These are phyloP conservation scores for Coregonus sp. DNA, from an alignment of 2,797 vertebrate species.

Conservation along the genomic window DNA sequence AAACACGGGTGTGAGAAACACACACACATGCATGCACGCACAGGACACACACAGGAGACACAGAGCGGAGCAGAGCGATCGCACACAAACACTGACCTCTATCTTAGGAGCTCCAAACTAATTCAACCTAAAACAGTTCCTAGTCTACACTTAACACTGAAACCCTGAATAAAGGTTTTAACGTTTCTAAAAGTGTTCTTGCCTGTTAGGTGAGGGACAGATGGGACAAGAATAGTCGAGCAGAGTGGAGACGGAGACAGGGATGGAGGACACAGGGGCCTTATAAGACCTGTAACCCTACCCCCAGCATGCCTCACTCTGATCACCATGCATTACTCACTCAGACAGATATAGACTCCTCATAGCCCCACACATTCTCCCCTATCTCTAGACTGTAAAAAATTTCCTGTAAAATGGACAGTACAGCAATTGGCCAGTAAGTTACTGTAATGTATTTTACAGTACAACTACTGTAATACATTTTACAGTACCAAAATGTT, in stretches of 20 bases:
- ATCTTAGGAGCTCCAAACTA: neutral
- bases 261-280: constrained; percentile 78
- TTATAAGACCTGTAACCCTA: constrained; percentile 98
- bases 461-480: too few species aligned
- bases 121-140: neutral
- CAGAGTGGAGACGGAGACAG: constrained; percentile 76
- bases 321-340: constrained; percentile 82
- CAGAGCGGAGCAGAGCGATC: too few species aligned
- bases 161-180: constrained; percentile 8
- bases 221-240: constrained; percentile 94
- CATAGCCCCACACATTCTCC: constrained; percentile 81
- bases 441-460: too few species aligned
- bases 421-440: too few species aligned
- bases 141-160: constrained; percentile 3
- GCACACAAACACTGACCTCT: too few species aligned
- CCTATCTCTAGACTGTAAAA: constrained; percentile 13
- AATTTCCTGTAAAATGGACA: too few species aligned
- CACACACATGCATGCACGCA: constrained; percentile 27
- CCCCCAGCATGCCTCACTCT: constrained; percentile 84
- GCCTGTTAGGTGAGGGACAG: constrained; percentile 84
- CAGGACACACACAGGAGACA: too few species aligned
- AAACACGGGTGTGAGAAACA: constrained; percentile 30
- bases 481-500: too few species aligned
- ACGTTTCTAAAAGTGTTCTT: constrained; percentile 67
- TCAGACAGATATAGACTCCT: constrained; percentile 89